Base-by-base conservation (phyloP, 2,797 vertebrate species). In the Clarias fuscus region DNA sequence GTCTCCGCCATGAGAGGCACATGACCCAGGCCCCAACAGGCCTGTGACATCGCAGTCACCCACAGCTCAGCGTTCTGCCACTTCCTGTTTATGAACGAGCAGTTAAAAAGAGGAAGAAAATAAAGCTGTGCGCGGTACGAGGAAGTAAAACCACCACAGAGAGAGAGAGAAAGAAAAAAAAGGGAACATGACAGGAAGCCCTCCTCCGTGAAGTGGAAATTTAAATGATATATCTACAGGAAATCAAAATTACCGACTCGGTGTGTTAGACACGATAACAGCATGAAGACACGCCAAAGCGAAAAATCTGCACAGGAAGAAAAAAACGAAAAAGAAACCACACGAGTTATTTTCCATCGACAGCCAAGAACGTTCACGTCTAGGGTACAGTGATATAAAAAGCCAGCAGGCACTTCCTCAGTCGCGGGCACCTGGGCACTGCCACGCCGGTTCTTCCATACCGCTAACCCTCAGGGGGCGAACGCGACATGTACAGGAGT, bases 1-100 rank as follows among this genome's bases (percentile, higher is more conserved):
- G 48, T 83, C 80, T 58, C 27, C 27, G 15, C 65, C 48, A 85
- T 67, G 83, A 58, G n/a, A 61, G 18, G 59, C 80, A 73, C 80
- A 80, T 88, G 83, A 87, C 61, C 68, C 86, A 61, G 90, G 40
- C 30, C 89, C 85, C 37, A 89, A 88, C 88, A 88, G 83, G 90
- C 88, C 81, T 13, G 84, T 89, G 86, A 90, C 70, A 90, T 88
- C 14, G 89, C 92, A 91, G 91, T 92, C 79, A 84, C 89, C 92
- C 18, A 48, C 40, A 87, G 89, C 87, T 81, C 88, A 88, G 88
- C 88, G 77, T 86, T 83, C 20, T 27, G 70, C 43, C 53, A 83
- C 86, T 88, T 86, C 86, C 86, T 87, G 87, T 88, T 78, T 58
- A 68, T 71, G 43, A 79, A 61, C 64, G 14, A 67, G 27, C 5